phyloP scores from a whole-genome alignment of 2,113 vertebrate species.

The Baryphthengus martii region DNA sequence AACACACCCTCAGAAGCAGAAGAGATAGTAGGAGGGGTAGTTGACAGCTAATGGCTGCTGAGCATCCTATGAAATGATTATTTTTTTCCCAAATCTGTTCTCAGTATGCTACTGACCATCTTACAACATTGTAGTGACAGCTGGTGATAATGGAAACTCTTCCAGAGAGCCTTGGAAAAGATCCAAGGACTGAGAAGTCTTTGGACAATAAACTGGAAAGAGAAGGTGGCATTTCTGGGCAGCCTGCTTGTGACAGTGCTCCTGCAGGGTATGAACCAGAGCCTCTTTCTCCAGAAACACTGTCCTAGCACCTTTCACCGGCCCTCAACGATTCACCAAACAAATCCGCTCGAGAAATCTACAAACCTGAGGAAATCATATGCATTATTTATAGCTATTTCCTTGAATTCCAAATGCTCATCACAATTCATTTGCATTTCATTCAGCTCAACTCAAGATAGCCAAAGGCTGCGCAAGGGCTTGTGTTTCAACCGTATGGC shows the following conservation, averaged over 20 bases:
- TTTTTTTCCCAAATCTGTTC: not conserved
- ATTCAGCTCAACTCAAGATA: not conserved
- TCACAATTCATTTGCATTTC: conserved; percentile 21
- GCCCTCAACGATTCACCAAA: not conserved
- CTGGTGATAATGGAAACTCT: not conserved
- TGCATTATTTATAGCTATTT: conserved; percentile 3
- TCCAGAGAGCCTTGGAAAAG: not conserved
- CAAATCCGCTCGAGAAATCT: not conserved
- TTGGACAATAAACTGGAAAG: not conserved
- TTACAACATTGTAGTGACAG: not conserved
- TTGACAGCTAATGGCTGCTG: not conserved
- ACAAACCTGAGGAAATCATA: not conserved
- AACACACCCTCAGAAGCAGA: not conserved
- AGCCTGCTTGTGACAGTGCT: not conserved
- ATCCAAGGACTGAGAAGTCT: not conserved
- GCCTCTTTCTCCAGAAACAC: not conserved
- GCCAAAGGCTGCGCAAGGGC: not conserved
- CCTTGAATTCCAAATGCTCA: conserved; percentile 24
- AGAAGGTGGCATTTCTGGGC: not conserved
- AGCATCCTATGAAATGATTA: fast-evolving
- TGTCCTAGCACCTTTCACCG: not conserved
- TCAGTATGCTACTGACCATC: not conserved
- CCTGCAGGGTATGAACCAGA: not conserved
- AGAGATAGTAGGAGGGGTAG: not conserved
- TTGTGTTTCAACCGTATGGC: not conserved